phyloP scores from a whole-genome alignment of 2,797 vertebrate species.

The Epinephelus malabaricus region DNA sequence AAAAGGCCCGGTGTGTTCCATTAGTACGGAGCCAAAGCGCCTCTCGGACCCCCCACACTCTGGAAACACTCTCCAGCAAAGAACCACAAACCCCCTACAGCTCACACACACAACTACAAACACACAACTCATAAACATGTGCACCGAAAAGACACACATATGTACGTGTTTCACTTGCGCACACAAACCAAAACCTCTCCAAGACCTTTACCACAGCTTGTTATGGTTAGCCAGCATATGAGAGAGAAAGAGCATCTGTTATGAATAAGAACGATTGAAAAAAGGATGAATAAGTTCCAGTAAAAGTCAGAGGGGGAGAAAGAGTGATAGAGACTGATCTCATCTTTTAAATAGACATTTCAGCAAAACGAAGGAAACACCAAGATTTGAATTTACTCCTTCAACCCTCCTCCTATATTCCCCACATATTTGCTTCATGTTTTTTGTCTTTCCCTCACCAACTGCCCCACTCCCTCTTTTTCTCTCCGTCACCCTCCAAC shows the following conservation, averaged over 20 bases:
- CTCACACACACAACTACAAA: constrained; percentile 4
- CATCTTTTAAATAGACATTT: constrained; percentile 29
- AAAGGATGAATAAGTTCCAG: constrained; percentile 56
- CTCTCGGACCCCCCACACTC: constrained; percentile 58
- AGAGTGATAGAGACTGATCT: constrained; percentile 24
- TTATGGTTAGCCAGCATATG: constrained; percentile 59
- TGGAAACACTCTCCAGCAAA: constrained; percentile 71
- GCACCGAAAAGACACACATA: constrained; percentile 26
- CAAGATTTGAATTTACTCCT: constrained; percentile 9
- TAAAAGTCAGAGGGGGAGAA: constrained; percentile 32
- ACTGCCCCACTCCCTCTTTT: constrained; percentile 24
- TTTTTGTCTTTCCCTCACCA: constrained; percentile 9
- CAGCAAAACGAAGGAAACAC: constrained; percentile 6
- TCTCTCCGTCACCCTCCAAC: not conserved
- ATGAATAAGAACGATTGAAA: constrained; percentile 65
- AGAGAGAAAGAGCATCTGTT: constrained; percentile 64
- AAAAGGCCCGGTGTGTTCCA: constrained; percentile 33
- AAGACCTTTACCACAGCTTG: constrained; percentile 70
- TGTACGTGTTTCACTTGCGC: constrained; percentile 5
- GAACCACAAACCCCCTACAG: constrained; percentile 56
- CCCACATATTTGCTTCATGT: constrained; percentile 7
- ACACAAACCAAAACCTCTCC: constrained; percentile 54
- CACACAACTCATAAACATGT: constrained; percentile 11
- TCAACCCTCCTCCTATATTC: constrained; percentile 26
- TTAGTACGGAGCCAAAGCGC: constrained; percentile 43